These are phyloP conservation scores for Drosophila conformis DNA, from an alignment of 2,888 invertebrate species.

Conservation along the genomic window DNA sequence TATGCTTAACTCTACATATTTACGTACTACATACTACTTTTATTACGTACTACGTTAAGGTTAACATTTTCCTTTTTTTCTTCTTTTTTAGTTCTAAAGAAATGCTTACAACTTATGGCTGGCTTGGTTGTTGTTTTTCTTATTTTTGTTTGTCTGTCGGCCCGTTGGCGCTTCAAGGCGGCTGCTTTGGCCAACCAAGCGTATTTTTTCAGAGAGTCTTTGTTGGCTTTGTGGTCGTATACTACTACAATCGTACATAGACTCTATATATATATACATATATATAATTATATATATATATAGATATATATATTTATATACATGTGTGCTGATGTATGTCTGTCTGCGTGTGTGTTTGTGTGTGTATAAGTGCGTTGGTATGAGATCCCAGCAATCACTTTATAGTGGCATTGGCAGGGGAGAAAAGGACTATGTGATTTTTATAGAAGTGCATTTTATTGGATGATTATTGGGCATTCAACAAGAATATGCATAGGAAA, in stretches of 20 bases:
- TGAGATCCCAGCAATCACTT: slow-evolving; percentile 42
- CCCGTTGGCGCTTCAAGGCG: slow-evolving; percentile 42
- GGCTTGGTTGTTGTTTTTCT: slow-evolving; percentile 50
- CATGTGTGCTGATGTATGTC: slow-evolving; percentile 6
- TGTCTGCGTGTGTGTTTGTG: slow-evolving; percentile 21
- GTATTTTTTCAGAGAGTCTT: slow-evolving; percentile 82
- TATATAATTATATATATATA: slow-evolving; percentile 18
- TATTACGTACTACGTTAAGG: slow-evolving; percentile 38
- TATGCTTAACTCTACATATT: slow-evolving; percentile 41
- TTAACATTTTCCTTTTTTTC: slow-evolving; percentile 13
- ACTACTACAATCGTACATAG: slow-evolving; percentile 44
- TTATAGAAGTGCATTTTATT: slow-evolving; percentile 9
- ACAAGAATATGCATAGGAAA: background rate
- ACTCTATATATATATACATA: slow-evolving; percentile 24
- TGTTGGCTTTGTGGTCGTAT: slow-evolving; percentile 84
- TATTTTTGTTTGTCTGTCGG: slow-evolving; percentile 39
- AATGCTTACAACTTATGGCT: slow-evolving; percentile 83
- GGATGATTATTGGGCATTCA: background rate
- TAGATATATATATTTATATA: slow-evolving; percentile 6
- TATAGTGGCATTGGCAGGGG: background rate
- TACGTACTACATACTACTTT: slow-evolving; percentile 28
- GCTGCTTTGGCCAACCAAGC: slow-evolving; percentile 54
- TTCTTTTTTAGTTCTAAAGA: slow-evolving; percentile 47
- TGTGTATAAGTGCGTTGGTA: slow-evolving; percentile 12
- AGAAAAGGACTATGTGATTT: slow-evolving; percentile 14